Evolutionary conservation across 2,797 vertebrate species (phyloP).

Genomic region (Petrocephalus schoutedeni): DNA sequence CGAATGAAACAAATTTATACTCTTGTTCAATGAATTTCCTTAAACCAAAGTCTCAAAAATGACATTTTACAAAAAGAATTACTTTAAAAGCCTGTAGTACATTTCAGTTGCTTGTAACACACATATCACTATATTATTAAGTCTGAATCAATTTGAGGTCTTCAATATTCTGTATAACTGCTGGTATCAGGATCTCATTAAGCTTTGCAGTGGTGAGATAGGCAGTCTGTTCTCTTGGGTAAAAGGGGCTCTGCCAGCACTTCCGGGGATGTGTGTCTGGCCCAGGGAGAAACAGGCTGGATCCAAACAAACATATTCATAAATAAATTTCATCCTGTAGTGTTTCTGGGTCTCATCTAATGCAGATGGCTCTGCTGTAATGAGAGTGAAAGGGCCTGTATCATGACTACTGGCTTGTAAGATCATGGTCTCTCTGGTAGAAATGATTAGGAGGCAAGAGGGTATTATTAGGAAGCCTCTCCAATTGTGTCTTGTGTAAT

Average conservation of each 20-base stretch:
- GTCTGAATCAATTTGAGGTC: slow-evolving; percentile 32
- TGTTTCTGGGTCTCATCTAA: slow-evolving; percentile 49
- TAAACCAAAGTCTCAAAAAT: background rate
- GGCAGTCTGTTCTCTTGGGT: slow-evolving; percentile 20
- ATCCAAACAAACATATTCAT: slow-evolving; percentile 38
- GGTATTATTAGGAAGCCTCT: slow-evolving; percentile 39
- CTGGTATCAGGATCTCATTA: slow-evolving; percentile 44
- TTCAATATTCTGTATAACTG: slow-evolving; percentile 25
- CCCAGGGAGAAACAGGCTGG: background rate
- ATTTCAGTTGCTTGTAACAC: background rate
- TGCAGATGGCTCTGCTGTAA: slow-evolving; percentile 62
- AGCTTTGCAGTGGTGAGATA: slow-evolving; percentile 23
- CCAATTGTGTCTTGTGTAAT: slow-evolving; percentile 82
- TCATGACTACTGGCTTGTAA: slow-evolving; percentile 38
- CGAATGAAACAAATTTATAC: background rate
- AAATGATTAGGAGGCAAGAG: slow-evolving; percentile 62
- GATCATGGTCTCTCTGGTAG: slow-evolving; percentile 54
- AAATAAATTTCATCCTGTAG: slow-evolving; percentile 41
- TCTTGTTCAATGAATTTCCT: background rate
- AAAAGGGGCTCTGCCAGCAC: background rate
- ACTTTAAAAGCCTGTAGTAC: background rate
- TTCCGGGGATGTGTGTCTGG: background rate
- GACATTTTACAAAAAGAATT: background rate
- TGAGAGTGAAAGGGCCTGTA: slow-evolving; percentile 45
- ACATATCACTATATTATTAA: slow-evolving; percentile 56